phyloP scores from a whole-genome alignment of 1,140 invertebrate genomes.

The Zaprionus gabonicus region DNA sequence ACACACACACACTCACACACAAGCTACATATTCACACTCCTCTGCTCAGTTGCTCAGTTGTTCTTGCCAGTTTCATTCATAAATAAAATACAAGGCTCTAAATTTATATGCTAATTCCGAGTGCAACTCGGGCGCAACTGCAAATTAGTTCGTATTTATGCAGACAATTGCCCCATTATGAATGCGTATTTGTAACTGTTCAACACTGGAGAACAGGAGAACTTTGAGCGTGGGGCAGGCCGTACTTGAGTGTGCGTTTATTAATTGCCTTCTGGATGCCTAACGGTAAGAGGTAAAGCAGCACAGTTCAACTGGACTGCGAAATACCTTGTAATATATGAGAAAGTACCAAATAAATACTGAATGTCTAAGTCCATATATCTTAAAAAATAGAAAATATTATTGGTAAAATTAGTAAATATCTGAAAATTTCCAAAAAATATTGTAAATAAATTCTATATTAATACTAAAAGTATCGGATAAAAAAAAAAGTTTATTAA shows the following conservation, averaged over 20 bases:
- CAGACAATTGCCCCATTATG: conserved; percentile 34
- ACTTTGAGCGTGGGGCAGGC: conserved; percentile 9
- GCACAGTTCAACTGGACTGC: background rate
- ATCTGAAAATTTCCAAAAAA: too few species aligned
- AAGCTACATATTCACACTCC: conserved; percentile 18
- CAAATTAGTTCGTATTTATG: conserved; percentile 55
- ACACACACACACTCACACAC: background rate
- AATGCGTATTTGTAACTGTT: conserved; percentile 65
- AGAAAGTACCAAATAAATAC: background rate
- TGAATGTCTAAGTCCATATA: background rate
- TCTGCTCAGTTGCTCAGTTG: conserved; percentile 31
- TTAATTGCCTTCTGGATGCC: conserved; percentile 56
- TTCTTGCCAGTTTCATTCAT: conserved; percentile 64
- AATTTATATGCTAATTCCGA: conserved; percentile 72
- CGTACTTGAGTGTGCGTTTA: conserved; percentile 54
- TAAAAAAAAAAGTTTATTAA: too few species aligned
- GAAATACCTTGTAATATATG: background rate
- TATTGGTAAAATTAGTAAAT: too few species aligned
- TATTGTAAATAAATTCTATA: too few species aligned
- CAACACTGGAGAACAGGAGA: background rate
- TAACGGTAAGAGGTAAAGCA: conserved; percentile 50
- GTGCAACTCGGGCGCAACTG: conserved; percentile 46
- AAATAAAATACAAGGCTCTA: conserved; percentile 67
- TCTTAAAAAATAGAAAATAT: background rate
- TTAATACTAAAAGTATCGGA: too few species aligned